Evolutionary conservation across 2,113 vertebrate genomes (phyloP), one percentile per base, ranked within the genome.

Genomic region (Sula dactylatra): DNA sequence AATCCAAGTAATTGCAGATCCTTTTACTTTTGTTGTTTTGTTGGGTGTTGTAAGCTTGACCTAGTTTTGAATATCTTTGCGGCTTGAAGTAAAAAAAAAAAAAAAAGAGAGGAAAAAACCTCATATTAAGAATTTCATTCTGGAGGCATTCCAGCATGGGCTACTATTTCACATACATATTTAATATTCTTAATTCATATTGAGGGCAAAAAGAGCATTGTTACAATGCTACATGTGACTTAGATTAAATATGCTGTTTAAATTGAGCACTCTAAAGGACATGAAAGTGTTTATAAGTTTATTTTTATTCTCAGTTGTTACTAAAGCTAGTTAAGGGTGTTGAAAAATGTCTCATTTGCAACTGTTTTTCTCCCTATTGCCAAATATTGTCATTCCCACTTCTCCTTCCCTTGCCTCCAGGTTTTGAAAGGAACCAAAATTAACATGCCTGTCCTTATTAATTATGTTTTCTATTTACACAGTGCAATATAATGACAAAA

Each of bases 221-320:
- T 93, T 94, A 16, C 20, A 76, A 34, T 34, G 40, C 56, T 92
- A 34, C 27, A 42, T 82, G 34, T 42, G 73, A 94, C 64, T 94
- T 89, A 58, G 80, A 92, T 95, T 88, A 82, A 97, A 84, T 54
- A 73, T 38, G 13, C 61, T 66, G 2, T 85, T 93, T 87, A 79
- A 95, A 87, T 56, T 42, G 91, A 82, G 81, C 52, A 29, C 49
- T 94, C 38, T n/a, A 20, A 93, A 85, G 86, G 80, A 31, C 83
- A 61, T 4, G 7, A 31, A 94, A 91, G 70, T 94, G 84, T 95
- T 96, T 91, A 45, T 78, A 86, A 85, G 66, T 96, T 97, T 94
- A 71, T 84, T 95, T 97, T 97, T 94, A 82, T 69, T 93, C 81
- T 82, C 45, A 85, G 26, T 91, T 84, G 50, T 86, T 95, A 80